A percentile compares a stretch with the other conserved stretches of the same genome.
Conservation (phyloP, 2,113 vertebrate genomes). For the Cathartes aura region DNA sequence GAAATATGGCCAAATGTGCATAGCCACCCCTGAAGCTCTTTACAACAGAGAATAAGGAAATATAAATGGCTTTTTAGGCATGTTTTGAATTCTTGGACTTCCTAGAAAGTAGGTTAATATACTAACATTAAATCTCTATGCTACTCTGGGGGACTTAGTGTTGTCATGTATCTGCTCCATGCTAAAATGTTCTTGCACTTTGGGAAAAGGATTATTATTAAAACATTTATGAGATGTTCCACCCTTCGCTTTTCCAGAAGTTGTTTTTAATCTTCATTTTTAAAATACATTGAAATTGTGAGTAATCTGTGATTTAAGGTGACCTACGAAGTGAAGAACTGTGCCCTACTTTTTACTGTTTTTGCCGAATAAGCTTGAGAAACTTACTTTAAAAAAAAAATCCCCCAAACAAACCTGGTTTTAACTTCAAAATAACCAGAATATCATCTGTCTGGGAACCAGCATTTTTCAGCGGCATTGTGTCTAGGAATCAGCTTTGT, state of each 20-base stretch:
- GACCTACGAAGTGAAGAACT: not conserved
- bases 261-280: not conserved
- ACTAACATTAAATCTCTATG: not conserved
- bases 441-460: not conserved
- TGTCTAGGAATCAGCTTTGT: not conserved
- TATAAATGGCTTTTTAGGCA: not conserved
- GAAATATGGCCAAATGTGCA: not conserved
- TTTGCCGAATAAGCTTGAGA: not conserved
- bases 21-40: not conserved
- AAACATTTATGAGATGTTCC: not conserved
- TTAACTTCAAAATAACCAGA: not conserved
- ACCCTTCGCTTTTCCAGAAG: not conserved
- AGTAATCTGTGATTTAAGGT: not conserved
- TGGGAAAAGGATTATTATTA: not conserved
- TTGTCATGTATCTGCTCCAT: not conserved
- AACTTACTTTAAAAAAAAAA: not conserved
- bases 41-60: not conserved
- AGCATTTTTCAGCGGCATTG: not conserved
- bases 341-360: not conserved
- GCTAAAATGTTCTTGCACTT: not conserved
- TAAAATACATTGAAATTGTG: not conserved
- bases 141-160: not conserved
- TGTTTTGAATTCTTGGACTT: not conserved
- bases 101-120: not conserved
- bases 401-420: not conserved